phyloP scores from a whole-genome alignment of 2,797 vertebrate genomes.

The Hoplostethus atlanticus region DNA sequence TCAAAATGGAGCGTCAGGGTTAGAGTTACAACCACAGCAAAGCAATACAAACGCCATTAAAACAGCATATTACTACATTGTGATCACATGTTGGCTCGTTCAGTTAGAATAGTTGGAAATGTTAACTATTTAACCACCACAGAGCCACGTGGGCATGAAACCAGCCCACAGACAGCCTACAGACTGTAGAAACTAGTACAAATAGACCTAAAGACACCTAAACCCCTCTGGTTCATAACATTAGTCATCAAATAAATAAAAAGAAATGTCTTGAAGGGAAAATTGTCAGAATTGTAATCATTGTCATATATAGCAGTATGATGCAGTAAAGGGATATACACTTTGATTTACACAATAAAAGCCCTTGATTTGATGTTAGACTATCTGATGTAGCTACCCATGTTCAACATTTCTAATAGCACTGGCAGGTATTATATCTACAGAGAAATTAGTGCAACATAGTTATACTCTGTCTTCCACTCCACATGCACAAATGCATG shows the following conservation, averaged over 20 bases:
- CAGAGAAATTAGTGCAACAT: conserved; percentile 61
- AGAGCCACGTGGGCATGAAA: conserved; percentile 9
- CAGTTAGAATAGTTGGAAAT: conserved; percentile 11
- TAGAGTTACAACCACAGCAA: conserved; percentile 59
- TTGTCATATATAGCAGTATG: not conserved
- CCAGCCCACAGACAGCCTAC: not conserved
- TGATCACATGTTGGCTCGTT: conserved; percentile 43
- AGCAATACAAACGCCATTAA: conserved; percentile 44
- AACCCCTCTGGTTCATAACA: conserved; percentile 25
- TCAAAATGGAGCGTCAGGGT: conserved; percentile 45
- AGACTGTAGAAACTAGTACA: not conserved
- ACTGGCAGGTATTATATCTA: conserved; percentile 52
- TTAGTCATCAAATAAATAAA: conserved; percentile 33
- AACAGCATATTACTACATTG: conserved; percentile 39
- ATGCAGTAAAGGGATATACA: not conserved
- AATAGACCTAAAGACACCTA: not conserved
- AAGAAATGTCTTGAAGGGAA: conserved; percentile 7
- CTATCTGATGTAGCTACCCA: not conserved
- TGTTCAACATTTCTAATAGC: conserved; percentile 30
- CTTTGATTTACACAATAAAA: conserved; percentile 31
- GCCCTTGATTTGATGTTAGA: conserved; percentile 4
- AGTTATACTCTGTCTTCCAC: conserved; percentile 29
- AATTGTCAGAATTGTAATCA: conserved; percentile 6
- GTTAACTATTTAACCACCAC: conserved; percentile 10
- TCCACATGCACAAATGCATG: conserved; percentile 59